phyloP scores from a whole-genome alignment of 2,888 invertebrate species.

The Drosophila parthenogenetica region DNA sequence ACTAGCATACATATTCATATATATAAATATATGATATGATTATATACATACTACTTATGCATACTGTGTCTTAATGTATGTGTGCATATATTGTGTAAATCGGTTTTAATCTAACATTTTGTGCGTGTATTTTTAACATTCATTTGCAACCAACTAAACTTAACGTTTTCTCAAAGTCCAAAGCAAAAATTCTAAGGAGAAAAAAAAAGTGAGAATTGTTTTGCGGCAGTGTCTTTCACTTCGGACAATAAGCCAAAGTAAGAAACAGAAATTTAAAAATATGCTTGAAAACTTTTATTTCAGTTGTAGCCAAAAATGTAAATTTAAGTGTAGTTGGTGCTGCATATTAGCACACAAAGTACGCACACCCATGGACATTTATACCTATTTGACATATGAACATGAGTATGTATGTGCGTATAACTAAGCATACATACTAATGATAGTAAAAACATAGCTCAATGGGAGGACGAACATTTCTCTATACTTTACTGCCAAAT shows the following conservation, averaged over 20 bases:
- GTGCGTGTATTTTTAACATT: conserved; percentile 68
- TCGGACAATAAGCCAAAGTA: conserved; percentile 57
- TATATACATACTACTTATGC: conserved; percentile 21
- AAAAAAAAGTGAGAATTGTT: conserved; percentile 47
- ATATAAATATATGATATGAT: conserved; percentile 21
- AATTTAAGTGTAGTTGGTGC: not conserved
- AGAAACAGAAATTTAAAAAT: conserved; percentile 39
- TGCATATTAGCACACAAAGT: conserved; percentile 45
- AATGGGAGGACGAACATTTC: conserved; percentile 64
- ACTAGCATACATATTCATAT: conserved; percentile 22
- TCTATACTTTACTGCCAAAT: conserved; percentile 71
- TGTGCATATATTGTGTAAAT: conserved; percentile 52
- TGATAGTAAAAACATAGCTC: conserved; percentile 74
- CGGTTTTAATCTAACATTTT: conserved; percentile 62
- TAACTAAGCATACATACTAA: conserved; percentile 26
- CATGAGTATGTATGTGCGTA: conserved; percentile 5
- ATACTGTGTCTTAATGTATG: conserved; percentile 39
- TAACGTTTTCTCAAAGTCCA: conserved; percentile 38
- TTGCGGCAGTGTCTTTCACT: conserved; percentile 43
- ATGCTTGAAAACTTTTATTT: conserved; percentile 28
- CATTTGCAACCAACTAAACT: conserved; percentile 59
- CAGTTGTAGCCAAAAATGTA: conserved; percentile 15
- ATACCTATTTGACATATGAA: conserved; percentile 53
- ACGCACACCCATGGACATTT: conserved; percentile 80
- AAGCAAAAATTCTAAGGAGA: conserved; percentile 31